phyloP scores from a whole-genome alignment of 64 coral and sea anemone species.

The Astreopora myriophthalma region DNA sequence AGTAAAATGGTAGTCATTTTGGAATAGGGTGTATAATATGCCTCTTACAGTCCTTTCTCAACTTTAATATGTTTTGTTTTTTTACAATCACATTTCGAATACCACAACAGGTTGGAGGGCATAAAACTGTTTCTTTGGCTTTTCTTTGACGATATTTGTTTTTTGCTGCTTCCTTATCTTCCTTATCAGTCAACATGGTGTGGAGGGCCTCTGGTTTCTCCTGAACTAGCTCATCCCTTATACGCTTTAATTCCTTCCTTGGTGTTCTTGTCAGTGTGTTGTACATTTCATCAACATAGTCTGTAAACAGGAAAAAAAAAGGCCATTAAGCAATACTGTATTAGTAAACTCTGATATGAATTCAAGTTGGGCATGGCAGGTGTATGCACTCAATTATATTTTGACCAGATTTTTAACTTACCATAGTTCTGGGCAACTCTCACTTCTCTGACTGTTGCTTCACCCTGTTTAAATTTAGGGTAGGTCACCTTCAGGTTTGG shows the following conservation, averaged over 20 bases:
- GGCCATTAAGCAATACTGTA: no score
- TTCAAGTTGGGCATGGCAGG: no score
- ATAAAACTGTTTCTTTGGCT: background rate
- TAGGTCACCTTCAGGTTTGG: no score
- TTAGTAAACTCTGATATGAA: no score
- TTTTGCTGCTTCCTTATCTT: background rate
- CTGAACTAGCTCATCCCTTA: background rate
- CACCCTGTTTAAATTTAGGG: no score
- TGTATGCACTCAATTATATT: no score
- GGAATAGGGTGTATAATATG: no score
- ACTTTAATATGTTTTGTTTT: background rate
- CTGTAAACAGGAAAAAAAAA: background rate
- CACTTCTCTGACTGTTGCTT: no score
- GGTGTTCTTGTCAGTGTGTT: background rate
- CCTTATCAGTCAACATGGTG: background rate
- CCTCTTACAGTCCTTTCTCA: no score
- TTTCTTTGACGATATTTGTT: background rate
- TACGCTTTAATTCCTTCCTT: background rate
- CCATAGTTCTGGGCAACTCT: no score
- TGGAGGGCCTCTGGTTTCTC: background rate
- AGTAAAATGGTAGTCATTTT: no score
- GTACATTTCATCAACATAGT: background rate
- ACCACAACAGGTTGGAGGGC: slow-evolving; percentile 36
- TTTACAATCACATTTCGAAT: background rate
- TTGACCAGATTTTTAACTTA: no score